Evolutionary conservation across 2,888 invertebrate genomes (phyloP), one percentile per base, ranked within the genome.

Genomic region (Plagodis dolabraria): DNA sequence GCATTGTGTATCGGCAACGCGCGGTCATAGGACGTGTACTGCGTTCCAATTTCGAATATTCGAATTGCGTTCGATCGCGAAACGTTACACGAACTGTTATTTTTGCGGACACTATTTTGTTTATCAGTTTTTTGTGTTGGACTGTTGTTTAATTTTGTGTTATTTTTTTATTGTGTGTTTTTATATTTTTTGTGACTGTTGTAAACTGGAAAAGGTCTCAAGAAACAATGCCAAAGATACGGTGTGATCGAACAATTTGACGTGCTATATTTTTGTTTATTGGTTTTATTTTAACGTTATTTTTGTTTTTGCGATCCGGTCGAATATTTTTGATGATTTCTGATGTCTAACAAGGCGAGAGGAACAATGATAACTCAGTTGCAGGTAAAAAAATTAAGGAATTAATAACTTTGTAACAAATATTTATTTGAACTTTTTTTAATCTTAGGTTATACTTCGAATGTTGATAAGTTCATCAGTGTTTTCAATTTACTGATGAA

Each of bases 1-100:
- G 91, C 92, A 92, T 92, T 92, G 92, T 92, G 91, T 89, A 83
- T 82, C 82, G 82, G 79, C 76, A 75, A 77, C 80, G 86, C 89
- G 86, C 76, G 82, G 63, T 67, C 63, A 74, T 54, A 74, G 77
- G 88, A 86, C 92, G 92, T 87, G 82, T 73, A 70, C 75, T 64
- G 76, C 83, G 83, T 77, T 73, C 74, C 69, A 52, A 69, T 75
- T 77, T 71, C 74, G 72, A 78, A 70, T 71, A 63, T 65, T 63
- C 72, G 77, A 77, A 74, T 69, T 72, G 75, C 80, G 79, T 80
- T 82, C 85, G 86, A 85, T 88, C 87, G 85, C 85, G 83, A 66
- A 71, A 71, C 78, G 69, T 71, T 68, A 67, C 71, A 65, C 77
- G 77, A 82, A 82, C 81, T 79, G 76, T 79, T 74, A 74, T 69